These are phyloP conservation scores for Baccha elongata DNA, from an alignment of 2,888 invertebrate genomes.

Conservation along the genomic window DNA sequence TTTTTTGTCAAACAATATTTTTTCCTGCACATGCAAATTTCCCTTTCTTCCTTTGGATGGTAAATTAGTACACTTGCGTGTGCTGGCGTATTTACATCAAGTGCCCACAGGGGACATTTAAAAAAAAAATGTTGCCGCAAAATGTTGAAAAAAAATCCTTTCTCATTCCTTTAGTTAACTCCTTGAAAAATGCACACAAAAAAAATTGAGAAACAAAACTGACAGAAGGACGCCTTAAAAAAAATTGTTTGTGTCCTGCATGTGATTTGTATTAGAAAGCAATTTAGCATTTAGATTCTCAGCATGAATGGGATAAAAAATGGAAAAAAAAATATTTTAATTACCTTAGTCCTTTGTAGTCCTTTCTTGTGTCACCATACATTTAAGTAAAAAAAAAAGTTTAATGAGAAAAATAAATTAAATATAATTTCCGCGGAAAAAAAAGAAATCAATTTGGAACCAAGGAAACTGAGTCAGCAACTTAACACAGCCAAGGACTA, in stretches of 20 bases:
- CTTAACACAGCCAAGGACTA: neutral
- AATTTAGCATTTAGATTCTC: conserved; percentile 59
- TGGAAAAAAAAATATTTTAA: conserved; percentile 54
- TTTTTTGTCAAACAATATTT: neutral
- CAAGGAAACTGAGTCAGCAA: conserved; percentile 66
- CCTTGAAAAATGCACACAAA: conserved; percentile 15
- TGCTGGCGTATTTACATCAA: conserved; percentile 64
- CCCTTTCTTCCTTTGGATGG: conserved; percentile 61
- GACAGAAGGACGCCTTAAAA: conserved; percentile 60
- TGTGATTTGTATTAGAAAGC: conserved; percentile 70
- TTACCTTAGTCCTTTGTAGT: conserved; percentile 63
- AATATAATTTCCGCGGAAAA: conserved; percentile 66
- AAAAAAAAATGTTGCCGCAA: conserved; percentile 28
- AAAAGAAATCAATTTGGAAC: conserved; percentile 62
- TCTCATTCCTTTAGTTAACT: conserved; percentile 2
- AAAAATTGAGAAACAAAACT: conserved; percentile 40
- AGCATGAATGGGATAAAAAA: conserved; percentile 32
- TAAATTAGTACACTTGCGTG: conserved; percentile 49
- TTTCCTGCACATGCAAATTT: conserved; percentile 61
- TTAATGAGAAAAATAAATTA: conserved; percentile 53
- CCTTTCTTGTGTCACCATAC: conserved; percentile 52
- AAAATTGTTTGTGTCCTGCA: conserved; percentile 54
- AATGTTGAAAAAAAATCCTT: conserved; percentile 32
- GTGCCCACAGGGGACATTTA: conserved; percentile 68
- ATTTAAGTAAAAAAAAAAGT: conserved; percentile 33